A percentile compares a stretch with the other conserved stretches of the same genome.
phyloP scores from a whole-genome alignment of 1,140 invertebrate genomes.

The Anastrepha obliqua region DNA sequence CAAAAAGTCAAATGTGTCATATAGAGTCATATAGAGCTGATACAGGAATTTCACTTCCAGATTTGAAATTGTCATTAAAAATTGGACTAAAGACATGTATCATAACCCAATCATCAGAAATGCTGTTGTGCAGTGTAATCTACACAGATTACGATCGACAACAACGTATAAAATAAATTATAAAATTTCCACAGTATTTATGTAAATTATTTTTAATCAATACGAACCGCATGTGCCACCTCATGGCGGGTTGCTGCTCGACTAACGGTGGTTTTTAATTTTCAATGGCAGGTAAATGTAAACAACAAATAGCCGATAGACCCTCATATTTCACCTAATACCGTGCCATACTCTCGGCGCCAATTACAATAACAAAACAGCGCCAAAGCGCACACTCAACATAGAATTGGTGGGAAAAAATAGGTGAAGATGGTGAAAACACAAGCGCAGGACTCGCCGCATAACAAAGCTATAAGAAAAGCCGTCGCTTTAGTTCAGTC shows the following conservation, averaged over 20 bases:
- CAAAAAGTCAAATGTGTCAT: no score
- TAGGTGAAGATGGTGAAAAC: constrained; percentile 7
- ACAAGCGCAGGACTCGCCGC: not conserved
- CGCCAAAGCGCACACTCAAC: constrained; percentile 30
- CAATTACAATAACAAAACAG: not conserved
- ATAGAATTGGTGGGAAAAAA: not conserved
- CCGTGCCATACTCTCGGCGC: not conserved
- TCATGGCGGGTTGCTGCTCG: not conserved
- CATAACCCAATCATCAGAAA: no score
- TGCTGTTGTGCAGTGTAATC: no score
- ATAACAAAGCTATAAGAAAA: not conserved
- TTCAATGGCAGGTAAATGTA: not conserved
- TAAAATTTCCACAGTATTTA: no score
- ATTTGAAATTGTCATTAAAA: no score
- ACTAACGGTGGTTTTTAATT: not conserved
- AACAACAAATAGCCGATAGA: not conserved
- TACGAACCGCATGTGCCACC: not conserved
- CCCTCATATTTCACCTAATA: not conserved
- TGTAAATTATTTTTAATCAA: no score
- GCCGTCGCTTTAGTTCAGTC: not conserved
- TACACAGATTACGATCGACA: no score
- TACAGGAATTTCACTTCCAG: no score
- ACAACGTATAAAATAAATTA: no score
- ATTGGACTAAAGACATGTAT: no score
- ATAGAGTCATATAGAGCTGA: no score